Percentiles rank a stretch among this genome's conserved stretches.
These are phyloP conservation scores for Paraplagusia blochii DNA, from an alignment of 2,113 vertebrate genomes.

Conservation along the genomic window DNA sequence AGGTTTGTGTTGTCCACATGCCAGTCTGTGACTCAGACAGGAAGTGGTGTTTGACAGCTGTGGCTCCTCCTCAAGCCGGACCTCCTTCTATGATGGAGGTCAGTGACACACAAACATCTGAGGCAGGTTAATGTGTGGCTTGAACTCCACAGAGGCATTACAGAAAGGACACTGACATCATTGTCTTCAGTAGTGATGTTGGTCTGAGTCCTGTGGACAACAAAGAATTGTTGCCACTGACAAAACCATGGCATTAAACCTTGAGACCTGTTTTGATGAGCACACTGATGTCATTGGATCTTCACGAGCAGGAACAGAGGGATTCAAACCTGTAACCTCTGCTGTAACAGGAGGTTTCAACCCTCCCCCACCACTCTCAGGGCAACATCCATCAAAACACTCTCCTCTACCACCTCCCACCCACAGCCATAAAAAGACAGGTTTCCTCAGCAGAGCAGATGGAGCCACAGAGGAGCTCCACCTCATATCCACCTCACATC, in stretches of 20 bases:
- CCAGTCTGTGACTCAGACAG: conserved; percentile 15
- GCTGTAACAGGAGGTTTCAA: not conserved
- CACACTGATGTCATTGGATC: no score
- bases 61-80: not conserved
- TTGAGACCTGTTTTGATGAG: no score
- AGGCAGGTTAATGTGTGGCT: conserved; percentile 22
- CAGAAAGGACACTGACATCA: no score
- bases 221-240: no score
- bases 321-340: conserved; percentile 17
- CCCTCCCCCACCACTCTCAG: not conserved
- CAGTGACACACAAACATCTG: conserved; percentile 13
- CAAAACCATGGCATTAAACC: no score
- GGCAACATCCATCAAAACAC: conserved; percentile 23
- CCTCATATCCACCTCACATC: conserved; percentile 46
- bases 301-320: not conserved
- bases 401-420: conserved; percentile 13
- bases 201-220: no score
- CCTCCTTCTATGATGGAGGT: not conserved
- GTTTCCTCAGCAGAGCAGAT: conserved; percentile 28
- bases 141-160: not conserved
- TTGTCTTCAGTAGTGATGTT: no score
- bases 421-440: conserved; percentile 35
- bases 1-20: conserved; percentile 11
- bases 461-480: no score
- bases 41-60: not conserved